Evolutionary conservation across 2,113 vertebrate species (phyloP), one percentile per base, ranked within the genome.

Genomic region (Anser cygnoides): DNA sequence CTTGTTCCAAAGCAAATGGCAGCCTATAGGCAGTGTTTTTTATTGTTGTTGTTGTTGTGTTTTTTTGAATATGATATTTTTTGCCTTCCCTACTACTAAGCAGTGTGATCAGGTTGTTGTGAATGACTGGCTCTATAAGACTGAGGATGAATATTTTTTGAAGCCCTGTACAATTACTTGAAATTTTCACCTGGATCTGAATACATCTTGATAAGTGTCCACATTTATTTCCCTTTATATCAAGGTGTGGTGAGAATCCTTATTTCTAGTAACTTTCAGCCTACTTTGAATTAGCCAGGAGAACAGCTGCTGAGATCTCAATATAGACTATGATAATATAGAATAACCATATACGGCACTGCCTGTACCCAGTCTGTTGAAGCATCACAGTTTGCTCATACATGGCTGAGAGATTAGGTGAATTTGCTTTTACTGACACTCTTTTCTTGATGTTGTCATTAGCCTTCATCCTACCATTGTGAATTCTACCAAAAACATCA

Each of bases 351-450:
- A 25, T 43, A 44, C 3, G 12, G 18, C 17, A 29, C 21, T 57
- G 28, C 25, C 29, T 71, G 9, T 49, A 44, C 8, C 17, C 46
- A 44, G 19, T 18, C 33, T 13, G 15, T 23, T 78, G 57, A 84
- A 79, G 11, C 20, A 66, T 35, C 14, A 14, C 0, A 0, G 5
- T 22, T 83, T 58, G 72, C 35, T 77, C 11, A 16, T 10, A 6
- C 15, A n/a, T 33, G 25, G 3, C 23, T 84, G 31, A 74, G 59
- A 67, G 33, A 57, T 1, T 57, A 54, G 10, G 17, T 65, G 20
- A 33, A 49, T 44, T 70, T 77, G 25, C 14, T 75, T 84, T 79
- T 93, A 21, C 20, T 63, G 41, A 37, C 5, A 6, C 18, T 77
- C 23, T 12, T 73, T 89, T 90, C 37, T 50, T 67, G 49, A 22